phyloP scores from a whole-genome alignment of 2,888 invertebrate genomes.

The Cetonia aurata region DNA sequence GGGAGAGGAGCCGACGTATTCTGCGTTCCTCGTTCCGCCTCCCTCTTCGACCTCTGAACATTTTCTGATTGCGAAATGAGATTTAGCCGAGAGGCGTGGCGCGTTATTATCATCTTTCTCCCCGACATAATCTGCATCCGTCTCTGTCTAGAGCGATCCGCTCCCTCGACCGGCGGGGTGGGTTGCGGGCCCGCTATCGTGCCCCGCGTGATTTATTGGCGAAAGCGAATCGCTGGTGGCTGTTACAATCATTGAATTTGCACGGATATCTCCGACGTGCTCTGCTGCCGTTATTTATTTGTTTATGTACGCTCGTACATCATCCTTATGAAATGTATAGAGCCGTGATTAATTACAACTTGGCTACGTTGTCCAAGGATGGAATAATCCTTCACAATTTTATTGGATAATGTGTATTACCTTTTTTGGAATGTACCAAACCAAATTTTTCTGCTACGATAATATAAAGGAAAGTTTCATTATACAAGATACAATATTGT shows the following conservation, averaged over 20 bases:
- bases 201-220: constrained; percentile 20
- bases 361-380: too few species aligned
- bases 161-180: not conserved
- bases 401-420: too few species aligned
- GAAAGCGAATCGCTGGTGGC: constrained; percentile 1
- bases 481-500: too few species aligned
- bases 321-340: constrained; percentile 8
- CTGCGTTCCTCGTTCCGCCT: too few species aligned
- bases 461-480: too few species aligned
- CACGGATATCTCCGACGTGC: constrained; percentile 37
- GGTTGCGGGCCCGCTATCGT: constrained; percentile 4
- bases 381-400: too few species aligned
- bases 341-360: too few species aligned
- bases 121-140: not conserved
- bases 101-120: constrained; percentile 8
- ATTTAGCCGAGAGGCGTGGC: not conserved
- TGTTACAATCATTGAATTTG: constrained; percentile 38
- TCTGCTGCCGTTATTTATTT: constrained; percentile 32
- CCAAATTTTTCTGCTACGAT: too few species aligned
- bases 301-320: constrained; percentile 31
- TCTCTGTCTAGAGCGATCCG: not conserved
- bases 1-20: not conserved
- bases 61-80: constrained; percentile 3
- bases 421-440: too few species aligned
- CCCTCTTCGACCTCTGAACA: not conserved